These are phyloP conservation scores for Eumeta japonica DNA, from an alignment of 1,140 invertebrate species.

Conservation along the genomic window DNA sequence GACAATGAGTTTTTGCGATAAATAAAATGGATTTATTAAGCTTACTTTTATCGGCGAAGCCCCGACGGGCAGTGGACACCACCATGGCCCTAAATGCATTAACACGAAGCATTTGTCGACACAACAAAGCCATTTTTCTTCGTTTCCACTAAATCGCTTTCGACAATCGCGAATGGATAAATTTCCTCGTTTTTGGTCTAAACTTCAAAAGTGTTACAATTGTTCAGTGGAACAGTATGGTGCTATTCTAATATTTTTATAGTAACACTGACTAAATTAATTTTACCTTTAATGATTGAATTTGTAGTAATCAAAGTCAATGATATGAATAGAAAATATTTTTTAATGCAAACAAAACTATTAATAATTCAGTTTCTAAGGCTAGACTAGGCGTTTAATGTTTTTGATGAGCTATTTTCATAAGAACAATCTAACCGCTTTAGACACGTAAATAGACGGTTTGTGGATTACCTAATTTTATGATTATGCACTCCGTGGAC, in stretches of 20 bases:
- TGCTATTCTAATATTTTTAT: slow-evolving; percentile 2
- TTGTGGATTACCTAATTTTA: too few relatives aligned
- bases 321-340: too few relatives aligned
- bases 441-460: too few relatives aligned
- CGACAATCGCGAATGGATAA: slow-evolving; percentile 43
- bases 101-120: slow-evolving; percentile 51
- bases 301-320: too few relatives aligned
- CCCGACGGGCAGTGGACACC: slow-evolving; percentile 36
- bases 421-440: too few relatives aligned
- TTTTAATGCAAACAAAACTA: too few relatives aligned
- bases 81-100: slow-evolving; percentile 46
- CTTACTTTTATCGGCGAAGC: slow-evolving; percentile 55
- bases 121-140: slow-evolving; percentile 52
- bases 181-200: slow-evolving; percentile 10
- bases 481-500: too few relatives aligned
- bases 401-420: too few relatives aligned
- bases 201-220: slow-evolving; percentile 4
- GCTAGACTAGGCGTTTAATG: too few relatives aligned
- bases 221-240: slow-evolving; percentile 6
- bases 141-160: slow-evolving; percentile 47
- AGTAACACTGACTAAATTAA: too few relatives aligned
- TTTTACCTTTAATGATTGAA: too few relatives aligned
- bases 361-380: too few relatives aligned
- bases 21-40: slow-evolving; percentile 13
- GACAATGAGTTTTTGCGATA: slow-evolving; percentile 29